phyloP scores from a whole-genome alignment of 1,140 invertebrate species.

The Lethrus apterus region DNA sequence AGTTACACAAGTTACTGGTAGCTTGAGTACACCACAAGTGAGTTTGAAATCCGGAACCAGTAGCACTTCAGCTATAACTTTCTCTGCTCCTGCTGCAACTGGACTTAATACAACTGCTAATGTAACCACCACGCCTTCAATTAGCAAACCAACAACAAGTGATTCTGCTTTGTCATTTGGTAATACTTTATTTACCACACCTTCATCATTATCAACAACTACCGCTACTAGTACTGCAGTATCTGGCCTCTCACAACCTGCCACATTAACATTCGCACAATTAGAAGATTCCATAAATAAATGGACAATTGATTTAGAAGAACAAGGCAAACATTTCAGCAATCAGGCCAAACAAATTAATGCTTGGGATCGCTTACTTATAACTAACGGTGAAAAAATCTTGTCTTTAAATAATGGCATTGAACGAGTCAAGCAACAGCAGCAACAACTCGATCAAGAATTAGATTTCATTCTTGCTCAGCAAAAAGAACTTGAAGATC shows the following conservation, averaged over 20 bases:
- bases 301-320: conserved; percentile 88
- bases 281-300: conserved; percentile 92
- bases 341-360: conserved; percentile 93
- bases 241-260: conserved; percentile 36
- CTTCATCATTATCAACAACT: conserved; percentile 15
- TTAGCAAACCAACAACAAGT: too few relatives aligned
- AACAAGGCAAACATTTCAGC: conserved; percentile 88
- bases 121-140: conserved; percentile 23
- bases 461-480: conserved; percentile 90
- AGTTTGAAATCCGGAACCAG: background rate
- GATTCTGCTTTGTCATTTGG: conserved; percentile 23
- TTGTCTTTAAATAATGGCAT: conserved; percentile 76
- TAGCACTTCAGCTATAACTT: background rate
- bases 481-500: conserved; percentile 85
- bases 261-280: conserved; percentile 74
- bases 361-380: conserved; percentile 85
- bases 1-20: background rate
- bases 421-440: conserved; percentile 79
- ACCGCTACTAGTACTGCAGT: conserved; percentile 16
- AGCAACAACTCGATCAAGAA: conserved; percentile 84
- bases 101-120: conserved; percentile 12
- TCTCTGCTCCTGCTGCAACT: background rate
- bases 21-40: background rate
- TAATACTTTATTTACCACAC: conserved; percentile 11
- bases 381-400: conserved; percentile 89